Conservation (phyloP, 2,888 invertebrate species). For the Micropterix aruncella region DNA sequence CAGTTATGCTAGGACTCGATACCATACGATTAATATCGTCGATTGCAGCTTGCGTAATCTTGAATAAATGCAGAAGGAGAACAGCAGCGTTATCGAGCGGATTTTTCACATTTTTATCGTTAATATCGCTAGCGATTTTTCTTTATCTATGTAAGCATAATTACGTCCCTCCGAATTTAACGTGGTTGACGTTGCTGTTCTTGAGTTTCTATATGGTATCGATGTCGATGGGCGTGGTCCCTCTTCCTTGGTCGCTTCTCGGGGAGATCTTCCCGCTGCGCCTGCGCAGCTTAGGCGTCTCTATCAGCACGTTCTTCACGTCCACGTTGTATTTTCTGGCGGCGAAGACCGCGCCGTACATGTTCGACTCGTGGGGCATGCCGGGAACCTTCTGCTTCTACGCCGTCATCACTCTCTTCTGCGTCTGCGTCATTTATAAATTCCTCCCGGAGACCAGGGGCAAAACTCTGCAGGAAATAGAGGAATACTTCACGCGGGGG, state of each 20-base stretch:
- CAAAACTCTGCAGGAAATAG: conserved; percentile 50
- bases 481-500: conserved; percentile 29
- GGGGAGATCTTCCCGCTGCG: conserved; percentile 55
- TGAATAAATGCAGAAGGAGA: conserved; percentile 44
- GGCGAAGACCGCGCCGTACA: conserved; percentile 47
- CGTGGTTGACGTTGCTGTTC: conserved; percentile 34
- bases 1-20: conserved; percentile 50
- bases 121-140: conserved; percentile 37
- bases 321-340: conserved; percentile 51
- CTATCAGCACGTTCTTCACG: conserved; percentile 41
- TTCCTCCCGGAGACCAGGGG: conserved; percentile 54
- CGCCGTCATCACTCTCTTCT: conserved; percentile 34
- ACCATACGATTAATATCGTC: conserved; percentile 45
- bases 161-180: conserved; percentile 21
- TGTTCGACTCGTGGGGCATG: conserved; percentile 35
- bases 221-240: conserved; percentile 43
- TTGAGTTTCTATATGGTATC: conserved; percentile 42
- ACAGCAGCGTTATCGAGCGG: conserved; percentile 44
- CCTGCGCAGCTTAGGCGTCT: conserved; percentile 48
- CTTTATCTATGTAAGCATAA: conserved; percentile 24
- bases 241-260: conserved; percentile 57
- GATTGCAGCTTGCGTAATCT: conserved; percentile 41
- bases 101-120: conserved; percentile 38
- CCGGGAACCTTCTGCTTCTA: conserved; percentile 46
- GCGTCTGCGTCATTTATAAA: conserved; percentile 38